Percentiles rank a stretch among this genome's conserved stretches.
phyloP scores from a whole-genome alignment of 2,113 vertebrate genomes.

The Isichthys henryi region DNA sequence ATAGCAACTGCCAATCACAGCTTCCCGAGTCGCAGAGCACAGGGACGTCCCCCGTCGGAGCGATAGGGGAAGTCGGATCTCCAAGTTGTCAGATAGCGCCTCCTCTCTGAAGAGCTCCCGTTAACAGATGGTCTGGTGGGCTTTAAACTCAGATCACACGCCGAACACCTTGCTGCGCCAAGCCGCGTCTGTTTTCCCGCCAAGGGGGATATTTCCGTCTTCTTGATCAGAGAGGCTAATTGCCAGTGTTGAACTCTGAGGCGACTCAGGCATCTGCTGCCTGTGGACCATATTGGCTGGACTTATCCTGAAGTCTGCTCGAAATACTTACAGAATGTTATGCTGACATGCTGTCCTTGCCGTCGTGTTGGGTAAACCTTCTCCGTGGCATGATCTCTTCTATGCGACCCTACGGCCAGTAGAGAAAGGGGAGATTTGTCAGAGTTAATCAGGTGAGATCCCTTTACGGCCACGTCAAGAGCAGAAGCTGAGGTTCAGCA shows the following conservation, averaged over 20 bases:
- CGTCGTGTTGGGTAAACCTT: neutral
- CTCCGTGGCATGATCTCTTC: neutral
- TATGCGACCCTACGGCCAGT: neutral
- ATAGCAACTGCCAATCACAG: neutral
- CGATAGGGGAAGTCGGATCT: neutral
- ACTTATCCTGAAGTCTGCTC: neutral
- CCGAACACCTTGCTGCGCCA: neutral
- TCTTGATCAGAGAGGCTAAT: neutral
- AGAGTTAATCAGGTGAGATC: slow-evolving; percentile 33
- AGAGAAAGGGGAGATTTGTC: slow-evolving; percentile 23
- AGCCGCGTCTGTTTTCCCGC: slow-evolving; percentile 1
- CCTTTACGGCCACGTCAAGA: slow-evolving; percentile 31
- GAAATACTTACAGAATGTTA: neutral
- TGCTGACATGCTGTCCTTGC: neutral
- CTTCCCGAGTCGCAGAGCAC: neutral
- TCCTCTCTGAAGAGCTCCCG: slow-evolving; percentile 21
- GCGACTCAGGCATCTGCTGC: neutral
- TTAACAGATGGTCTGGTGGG: slow-evolving; percentile 5
- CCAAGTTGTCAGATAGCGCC: slow-evolving; percentile 19
- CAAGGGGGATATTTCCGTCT: neutral
- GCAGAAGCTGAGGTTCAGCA: neutral
- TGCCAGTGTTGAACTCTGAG: neutral
- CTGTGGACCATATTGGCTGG: neutral
- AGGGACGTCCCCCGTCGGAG: neutral
- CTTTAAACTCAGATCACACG: neutral